phyloP scores from a whole-genome alignment of 2,888 invertebrate genomes.

The Volucella zonaria region DNA sequence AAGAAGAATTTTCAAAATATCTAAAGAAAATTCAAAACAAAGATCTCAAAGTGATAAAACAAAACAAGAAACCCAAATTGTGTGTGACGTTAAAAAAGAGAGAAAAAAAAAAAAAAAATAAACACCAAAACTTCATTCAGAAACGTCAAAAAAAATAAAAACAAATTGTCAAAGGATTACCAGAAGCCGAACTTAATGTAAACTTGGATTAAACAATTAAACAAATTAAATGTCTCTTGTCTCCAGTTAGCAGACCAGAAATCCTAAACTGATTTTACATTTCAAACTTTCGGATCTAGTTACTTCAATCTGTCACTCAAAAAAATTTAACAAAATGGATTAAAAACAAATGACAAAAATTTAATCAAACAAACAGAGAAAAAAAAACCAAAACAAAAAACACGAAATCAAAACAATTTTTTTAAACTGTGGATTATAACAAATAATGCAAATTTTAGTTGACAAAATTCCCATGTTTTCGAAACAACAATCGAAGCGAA shows the following conservation, averaged over 20 bases:
- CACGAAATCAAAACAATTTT: slow-evolving; percentile 65
- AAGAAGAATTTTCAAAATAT: slow-evolving; percentile 35
- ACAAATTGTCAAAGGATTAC: slow-evolving; percentile 48
- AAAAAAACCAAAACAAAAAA: slow-evolving; percentile 51
- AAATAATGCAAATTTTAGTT: slow-evolving; percentile 82
- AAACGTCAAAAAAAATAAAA: slow-evolving; percentile 45
- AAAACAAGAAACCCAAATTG: slow-evolving; percentile 36
- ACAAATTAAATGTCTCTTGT: slow-evolving; percentile 15
- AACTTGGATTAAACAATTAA: slow-evolving; percentile 55
- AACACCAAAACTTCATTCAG: slow-evolving; percentile 27
- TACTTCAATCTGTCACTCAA: slow-evolving; percentile 32
- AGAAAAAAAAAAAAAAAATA: slow-evolving; percentile 16
- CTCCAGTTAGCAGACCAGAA: slow-evolving; percentile 21
- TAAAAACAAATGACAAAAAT: slow-evolving; percentile 40
- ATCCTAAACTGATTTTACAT: slow-evolving; percentile 14
- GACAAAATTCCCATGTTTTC: slow-evolving; percentile 83
- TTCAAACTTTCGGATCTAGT: slow-evolving; percentile 31
- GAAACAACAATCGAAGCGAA: slow-evolving; percentile 82
- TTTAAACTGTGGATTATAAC: slow-evolving; percentile 75
- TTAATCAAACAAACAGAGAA: slow-evolving; percentile 35
- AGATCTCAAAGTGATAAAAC: slow-evolving; percentile 48
- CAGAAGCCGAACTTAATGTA: slow-evolving; percentile 18
- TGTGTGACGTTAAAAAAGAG: slow-evolving; percentile 52
- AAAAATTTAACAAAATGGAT: slow-evolving; percentile 51
- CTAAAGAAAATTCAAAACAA: slow-evolving; percentile 38